Conservation (phyloP, 2,888 invertebrate genomes). For the Cephus sareptanus region DNA sequence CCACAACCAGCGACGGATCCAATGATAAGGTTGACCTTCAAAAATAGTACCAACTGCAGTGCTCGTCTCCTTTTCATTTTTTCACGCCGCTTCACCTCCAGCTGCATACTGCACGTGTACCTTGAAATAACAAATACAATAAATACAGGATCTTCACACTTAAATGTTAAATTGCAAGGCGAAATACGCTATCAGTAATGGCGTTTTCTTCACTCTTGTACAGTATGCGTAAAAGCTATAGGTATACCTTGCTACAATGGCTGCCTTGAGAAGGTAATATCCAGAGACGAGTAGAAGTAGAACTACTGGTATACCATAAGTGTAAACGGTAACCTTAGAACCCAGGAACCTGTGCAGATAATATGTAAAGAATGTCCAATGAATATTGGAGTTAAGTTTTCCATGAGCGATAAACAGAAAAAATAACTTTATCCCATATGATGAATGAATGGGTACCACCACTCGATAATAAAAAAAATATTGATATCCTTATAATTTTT, state of each 20-base stretch:
- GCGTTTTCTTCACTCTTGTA: neutral
- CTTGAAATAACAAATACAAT: slow-evolving; percentile 40
- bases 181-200: neutral
- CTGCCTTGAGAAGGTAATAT: slow-evolving; percentile 69
- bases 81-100: slow-evolving; percentile 70
- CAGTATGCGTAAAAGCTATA: neutral
- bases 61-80: slow-evolving; percentile 72
- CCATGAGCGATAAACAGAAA: neutral
- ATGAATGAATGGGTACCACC: too few species aligned
- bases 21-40: slow-evolving; percentile 69
- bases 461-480: neutral
- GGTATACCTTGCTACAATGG: slow-evolving; percentile 67
- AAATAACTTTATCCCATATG: neutral
- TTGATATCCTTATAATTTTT: neutral
- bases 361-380: neutral
- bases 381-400: neutral
- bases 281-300: slow-evolving; percentile 66
- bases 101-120: slow-evolving; percentile 72
- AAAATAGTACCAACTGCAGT: slow-evolving; percentile 71
- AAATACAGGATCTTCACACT: neutral
- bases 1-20: slow-evolving; percentile 66
- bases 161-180: neutral
- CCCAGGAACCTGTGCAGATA: slow-evolving; percentile 67
- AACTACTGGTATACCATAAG: slow-evolving; percentile 69
- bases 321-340: slow-evolving; percentile 66